A percentile compares a stretch with the other conserved stretches of the same genome.
These are phyloP conservation scores for Cyanoderma ruficeps DNA, from an alignment of 2,113 vertebrate genomes.

Conservation along the genomic window DNA sequence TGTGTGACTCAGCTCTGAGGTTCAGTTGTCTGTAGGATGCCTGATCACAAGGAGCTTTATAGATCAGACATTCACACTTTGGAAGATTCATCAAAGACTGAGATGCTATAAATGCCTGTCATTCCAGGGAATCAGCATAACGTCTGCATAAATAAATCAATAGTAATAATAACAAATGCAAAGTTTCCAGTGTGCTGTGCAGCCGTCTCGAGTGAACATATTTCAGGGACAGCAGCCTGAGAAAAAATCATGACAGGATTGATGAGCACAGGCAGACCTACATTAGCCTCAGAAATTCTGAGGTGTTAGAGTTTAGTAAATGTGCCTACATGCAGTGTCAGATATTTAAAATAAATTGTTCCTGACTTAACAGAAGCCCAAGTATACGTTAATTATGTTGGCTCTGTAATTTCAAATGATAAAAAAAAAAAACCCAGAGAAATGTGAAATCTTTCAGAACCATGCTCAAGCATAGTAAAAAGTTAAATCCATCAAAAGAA, in stretches of 20 bases:
- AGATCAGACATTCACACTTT: neutral
- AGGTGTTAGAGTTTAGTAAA: neutral
- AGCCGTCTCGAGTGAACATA: neutral
- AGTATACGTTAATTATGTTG: neutral
- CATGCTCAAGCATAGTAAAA: neutral
- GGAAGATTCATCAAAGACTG: neutral
- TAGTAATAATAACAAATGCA: neutral
- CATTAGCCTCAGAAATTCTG: neutral
- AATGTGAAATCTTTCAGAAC: neutral
- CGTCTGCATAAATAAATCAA: neutral
- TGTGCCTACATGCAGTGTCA: neutral
- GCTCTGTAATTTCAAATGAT: neutral
- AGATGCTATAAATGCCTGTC: neutral
- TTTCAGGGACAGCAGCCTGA: neutral
- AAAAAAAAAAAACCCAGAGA: neutral
- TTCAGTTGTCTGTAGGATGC: neutral
- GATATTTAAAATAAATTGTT: neutral
- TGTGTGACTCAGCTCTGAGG: neutral
- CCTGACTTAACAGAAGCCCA: neutral
- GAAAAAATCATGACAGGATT: neutral
- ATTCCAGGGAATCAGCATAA: neutral
- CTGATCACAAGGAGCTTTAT: neutral
- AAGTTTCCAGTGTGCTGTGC: neutral
- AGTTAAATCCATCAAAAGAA: neutral
- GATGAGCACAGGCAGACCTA: neutral